These are phyloP conservation scores for Stictocephala bisonia DNA, from an alignment of 2,888 invertebrate species.

Conservation along the genomic window DNA sequence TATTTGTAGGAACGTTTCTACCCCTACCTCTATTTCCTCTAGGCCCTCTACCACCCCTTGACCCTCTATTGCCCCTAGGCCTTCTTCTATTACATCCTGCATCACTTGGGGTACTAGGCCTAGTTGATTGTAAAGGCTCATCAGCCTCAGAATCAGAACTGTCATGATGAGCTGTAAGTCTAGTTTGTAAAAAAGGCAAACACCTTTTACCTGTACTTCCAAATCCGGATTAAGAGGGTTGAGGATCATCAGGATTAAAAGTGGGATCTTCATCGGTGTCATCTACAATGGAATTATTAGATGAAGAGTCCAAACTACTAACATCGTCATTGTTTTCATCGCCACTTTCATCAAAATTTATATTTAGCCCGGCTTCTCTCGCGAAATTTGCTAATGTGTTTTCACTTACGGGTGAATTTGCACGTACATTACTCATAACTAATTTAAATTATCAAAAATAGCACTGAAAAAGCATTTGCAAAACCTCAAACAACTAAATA, in stretches of 20 bases:
- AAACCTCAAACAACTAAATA: no score
- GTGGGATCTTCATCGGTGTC: conserved; percentile 26
- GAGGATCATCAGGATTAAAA: conserved; percentile 19
- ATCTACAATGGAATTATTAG: neutral
- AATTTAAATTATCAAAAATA: no score
- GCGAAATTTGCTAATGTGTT: conserved; percentile 36
- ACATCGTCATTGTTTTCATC: neutral
- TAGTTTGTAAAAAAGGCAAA: neutral
- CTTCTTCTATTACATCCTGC: neutral
- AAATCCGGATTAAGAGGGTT: no score
- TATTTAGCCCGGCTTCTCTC: conserved; percentile 22
- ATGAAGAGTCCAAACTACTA: neutral
- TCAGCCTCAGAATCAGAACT: neutral
- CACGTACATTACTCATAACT: neutral
- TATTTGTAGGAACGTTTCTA: neutral
- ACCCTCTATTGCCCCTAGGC: neutral
- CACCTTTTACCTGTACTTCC: neutral
- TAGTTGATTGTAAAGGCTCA: neutral
- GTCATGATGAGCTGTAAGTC: no score
- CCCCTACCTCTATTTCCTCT: neutral
- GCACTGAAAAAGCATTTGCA: no score
- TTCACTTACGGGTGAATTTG: conserved; percentile 31
- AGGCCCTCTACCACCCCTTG: neutral
- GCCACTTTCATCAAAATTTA: conserved; percentile 22
- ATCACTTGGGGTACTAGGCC: neutral